Base-by-base conservation (phyloP, 1,140 invertebrate genomes). In the Phocides pigmalion region DNA sequence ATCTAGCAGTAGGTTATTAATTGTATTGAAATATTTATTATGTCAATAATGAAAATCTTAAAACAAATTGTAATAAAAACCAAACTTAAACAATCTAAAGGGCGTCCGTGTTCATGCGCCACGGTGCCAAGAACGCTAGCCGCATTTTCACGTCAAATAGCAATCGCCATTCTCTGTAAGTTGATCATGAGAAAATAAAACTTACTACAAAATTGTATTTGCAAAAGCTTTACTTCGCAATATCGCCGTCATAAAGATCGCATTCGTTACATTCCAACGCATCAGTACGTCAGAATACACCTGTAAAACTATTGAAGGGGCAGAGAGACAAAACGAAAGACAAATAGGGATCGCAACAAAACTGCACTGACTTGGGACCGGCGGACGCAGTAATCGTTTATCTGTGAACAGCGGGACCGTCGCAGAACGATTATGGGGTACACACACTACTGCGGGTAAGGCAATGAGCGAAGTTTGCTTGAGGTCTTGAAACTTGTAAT, bases 241-340 rank as follows among this genome's bases (percentile, higher is more conserved):
- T 32, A 59, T 46, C 42, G 37, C 42, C n/a, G n/a, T n/a, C 56
- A 47, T 59, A 59, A 47, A 59, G 56, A 59, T 58, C 41, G 11
- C 14, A 58, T 58, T 41, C 39, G 32, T 32, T 46, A 46, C 54
- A 58, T 58, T 58, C 54, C 54, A 4, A 28, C 20, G 41, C 54
- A 28, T 41, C 14, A 16, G 56, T 59, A 59, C 42, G 42, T 47
- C 56, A 2, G 41, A 47, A 59, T 59, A 59, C 56, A 59, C 56
- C 56, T 59, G 56, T 47, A 47, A 47, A 47, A 47, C 56, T 59
- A 59, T 59, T 59, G 56, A 59, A 59, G 56, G 42, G 42, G 56
- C 56, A 47, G 41, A 59, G 25, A n/a, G 44, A 59, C 42, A 59
- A 47, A 17, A 42, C 39, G 54, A 47, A 44, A 59, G 54, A 59